These are phyloP conservation scores for Autographa gamma DNA, from an alignment of 2,888 invertebrate genomes.

Conservation along the genomic window DNA sequence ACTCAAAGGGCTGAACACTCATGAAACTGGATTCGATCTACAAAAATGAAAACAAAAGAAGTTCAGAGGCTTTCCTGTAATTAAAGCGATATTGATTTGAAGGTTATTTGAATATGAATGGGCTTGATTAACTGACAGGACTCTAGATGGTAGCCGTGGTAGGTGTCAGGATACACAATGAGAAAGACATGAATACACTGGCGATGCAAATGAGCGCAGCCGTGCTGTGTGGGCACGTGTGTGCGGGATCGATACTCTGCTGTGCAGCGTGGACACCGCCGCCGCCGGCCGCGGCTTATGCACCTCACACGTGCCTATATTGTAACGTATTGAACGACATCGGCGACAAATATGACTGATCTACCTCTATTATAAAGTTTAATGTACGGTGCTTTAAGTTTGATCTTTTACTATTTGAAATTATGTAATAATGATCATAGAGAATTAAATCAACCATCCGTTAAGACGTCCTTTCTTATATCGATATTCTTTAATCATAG, in stretches of 20 bases:
- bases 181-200: constrained; percentile 28
- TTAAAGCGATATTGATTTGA: constrained; percentile 27
- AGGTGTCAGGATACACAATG: constrained; percentile 27
- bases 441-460: constrained; percentile 17
- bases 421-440: background rate
- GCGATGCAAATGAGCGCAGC: constrained; percentile 45
- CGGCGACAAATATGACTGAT: no score
- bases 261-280: constrained; percentile 25
- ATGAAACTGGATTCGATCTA: background rate
- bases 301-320: constrained; percentile 23
- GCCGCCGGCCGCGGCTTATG: constrained; percentile 20
- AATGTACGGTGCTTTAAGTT: no score
- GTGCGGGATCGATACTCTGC: constrained; percentile 50
- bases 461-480: background rate
- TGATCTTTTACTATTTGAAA: background rate
- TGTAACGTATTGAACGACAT: no score
- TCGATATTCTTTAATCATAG: constrained; percentile 10
- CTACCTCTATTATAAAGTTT: no score
- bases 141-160: constrained; percentile 15
- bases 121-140: constrained; percentile 38
- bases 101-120: constrained; percentile 41
- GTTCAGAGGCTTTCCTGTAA: constrained; percentile 16
- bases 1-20: background rate
- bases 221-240: constrained; percentile 27
- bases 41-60: constrained; percentile 5